A percentile compares a stretch with the other conserved stretches of the same genome.
phyloP scores from a whole-genome alignment of 2,113 vertebrate genomes.

The Circaetus cinerascens region DNA sequence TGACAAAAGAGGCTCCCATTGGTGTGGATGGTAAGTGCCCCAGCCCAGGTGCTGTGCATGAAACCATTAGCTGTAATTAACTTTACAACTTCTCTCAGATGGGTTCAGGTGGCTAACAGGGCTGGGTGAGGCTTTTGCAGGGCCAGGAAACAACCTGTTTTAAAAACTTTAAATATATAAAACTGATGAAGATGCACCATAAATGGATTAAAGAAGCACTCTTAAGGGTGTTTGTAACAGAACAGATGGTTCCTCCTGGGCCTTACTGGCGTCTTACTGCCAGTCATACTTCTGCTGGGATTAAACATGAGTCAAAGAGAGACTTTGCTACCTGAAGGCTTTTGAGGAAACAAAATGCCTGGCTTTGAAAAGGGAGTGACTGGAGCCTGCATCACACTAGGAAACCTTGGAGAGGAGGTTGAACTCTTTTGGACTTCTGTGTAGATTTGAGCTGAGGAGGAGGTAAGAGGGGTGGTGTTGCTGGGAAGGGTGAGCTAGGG shows the following conservation, averaged over 20 bases:
- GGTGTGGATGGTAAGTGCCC: not conserved
- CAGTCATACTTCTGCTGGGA: not conserved
- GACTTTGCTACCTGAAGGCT: not conserved
- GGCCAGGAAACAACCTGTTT: not conserved
- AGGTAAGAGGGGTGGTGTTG: not conserved
- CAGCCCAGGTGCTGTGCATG: not conserved
- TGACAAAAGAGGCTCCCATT: not conserved
- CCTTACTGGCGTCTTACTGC: not conserved
- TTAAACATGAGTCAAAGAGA: not conserved
- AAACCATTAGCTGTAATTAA: not conserved
- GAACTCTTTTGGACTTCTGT: not conserved
- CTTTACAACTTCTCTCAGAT: not conserved
- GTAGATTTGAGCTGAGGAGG: not conserved
- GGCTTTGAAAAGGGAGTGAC: not conserved
- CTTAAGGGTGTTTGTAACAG: not conserved
- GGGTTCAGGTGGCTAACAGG: not conserved
- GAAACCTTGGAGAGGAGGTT: not conserved
- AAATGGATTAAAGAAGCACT: not conserved
- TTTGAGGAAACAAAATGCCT: not conserved
- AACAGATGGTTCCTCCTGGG: not conserved
- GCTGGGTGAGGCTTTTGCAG: not conserved
- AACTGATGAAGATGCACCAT: not conserved
- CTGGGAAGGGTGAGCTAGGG: not conserved
- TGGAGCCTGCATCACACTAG: not conserved
- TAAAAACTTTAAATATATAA: not conserved